These are phyloP conservation scores for Caracal caracal DNA, from an alignment of 2,113 vertebrate species.

Conservation along the genomic window DNA sequence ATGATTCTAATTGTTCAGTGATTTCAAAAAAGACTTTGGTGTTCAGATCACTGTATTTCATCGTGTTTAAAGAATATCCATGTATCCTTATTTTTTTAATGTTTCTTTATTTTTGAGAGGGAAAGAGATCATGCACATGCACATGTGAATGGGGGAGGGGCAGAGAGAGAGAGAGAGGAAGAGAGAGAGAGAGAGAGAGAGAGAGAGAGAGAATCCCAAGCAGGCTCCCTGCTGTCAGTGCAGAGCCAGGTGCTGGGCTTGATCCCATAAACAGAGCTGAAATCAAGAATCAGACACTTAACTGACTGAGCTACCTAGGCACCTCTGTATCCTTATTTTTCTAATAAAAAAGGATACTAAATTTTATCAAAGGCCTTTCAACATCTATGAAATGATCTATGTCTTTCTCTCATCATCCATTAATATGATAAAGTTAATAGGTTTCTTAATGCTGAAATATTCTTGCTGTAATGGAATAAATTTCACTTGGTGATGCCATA, in stretches of 20 bases:
- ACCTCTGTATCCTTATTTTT: background rate
- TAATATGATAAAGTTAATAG: background rate
- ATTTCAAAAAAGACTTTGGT: background rate
- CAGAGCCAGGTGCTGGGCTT: too few relatives aligned
- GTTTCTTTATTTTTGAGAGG: background rate
- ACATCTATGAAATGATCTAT: background rate
- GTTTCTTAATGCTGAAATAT: background rate
- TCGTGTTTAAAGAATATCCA: background rate
- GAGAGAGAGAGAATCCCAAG: too few relatives aligned
- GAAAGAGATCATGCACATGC: too few relatives aligned
- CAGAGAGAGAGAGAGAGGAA: too few relatives aligned
- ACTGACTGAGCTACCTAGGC: too few relatives aligned
- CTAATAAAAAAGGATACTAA: background rate
- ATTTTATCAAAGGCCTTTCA: background rate
- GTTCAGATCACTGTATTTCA: background rate
- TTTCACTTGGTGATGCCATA: background rate
- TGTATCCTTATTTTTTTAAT: background rate
- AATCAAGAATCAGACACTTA: too few relatives aligned
- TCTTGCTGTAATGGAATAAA: background rate
- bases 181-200: too few relatives aligned
- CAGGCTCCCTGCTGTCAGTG: too few relatives aligned
- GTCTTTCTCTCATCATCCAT: background rate
- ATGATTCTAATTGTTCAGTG: background rate
- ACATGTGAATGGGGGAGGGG: too few relatives aligned
- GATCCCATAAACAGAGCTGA: too few relatives aligned